These are phyloP conservation scores for Novumbra hubbsi DNA, from an alignment of 2,797 vertebrate species.

Conservation along the genomic window DNA sequence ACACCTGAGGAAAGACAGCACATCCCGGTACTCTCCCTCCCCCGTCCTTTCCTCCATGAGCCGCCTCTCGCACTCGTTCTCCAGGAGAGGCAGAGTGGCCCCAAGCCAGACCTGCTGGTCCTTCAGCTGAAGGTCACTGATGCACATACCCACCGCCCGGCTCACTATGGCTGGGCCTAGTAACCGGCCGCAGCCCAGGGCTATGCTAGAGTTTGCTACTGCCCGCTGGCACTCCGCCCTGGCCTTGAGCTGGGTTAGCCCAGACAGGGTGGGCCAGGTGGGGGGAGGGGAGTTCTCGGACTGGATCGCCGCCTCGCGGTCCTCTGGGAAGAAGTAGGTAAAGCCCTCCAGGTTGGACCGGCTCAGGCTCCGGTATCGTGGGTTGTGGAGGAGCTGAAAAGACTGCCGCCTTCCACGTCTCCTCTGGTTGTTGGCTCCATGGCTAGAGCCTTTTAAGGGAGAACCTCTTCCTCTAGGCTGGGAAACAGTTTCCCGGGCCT, in stretches of 20 bases:
- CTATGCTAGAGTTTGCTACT: constrained; percentile 80
- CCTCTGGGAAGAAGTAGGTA: constrained; percentile 87
- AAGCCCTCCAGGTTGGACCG: constrained; percentile 72
- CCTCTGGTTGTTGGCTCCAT: constrained; percentile 2
- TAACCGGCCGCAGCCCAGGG: constrained; percentile 69
- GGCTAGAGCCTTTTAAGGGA: constrained; percentile 24
- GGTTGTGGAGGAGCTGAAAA: constrained; percentile 56
- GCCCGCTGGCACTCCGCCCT: constrained; percentile 66
- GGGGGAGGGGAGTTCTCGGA: constrained; percentile 52
- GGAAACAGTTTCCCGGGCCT: constrained; percentile 18
- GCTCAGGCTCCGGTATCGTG: constrained; percentile 71
- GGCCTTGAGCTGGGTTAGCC: constrained; percentile 69
- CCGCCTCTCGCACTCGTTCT: constrained; percentile 88
- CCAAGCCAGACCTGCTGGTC: constrained; percentile 79
- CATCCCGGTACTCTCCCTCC: constrained; percentile 56
- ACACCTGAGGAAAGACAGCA: constrained; percentile 73
- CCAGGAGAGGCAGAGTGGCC: constrained; percentile 77
- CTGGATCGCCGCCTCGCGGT: constrained; percentile 66
- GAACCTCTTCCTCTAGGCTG: neutral
- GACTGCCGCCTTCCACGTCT: constrained; percentile 63
- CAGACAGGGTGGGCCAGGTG: constrained; percentile 80
- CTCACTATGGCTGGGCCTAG: constrained; percentile 59
- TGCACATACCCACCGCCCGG: constrained; percentile 72
- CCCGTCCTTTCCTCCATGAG: constrained; percentile 72
- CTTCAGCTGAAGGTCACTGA: constrained; percentile 84